Conservation (phyloP, 2,797 vertebrate species). For the Lagocephalus sceleratus region DNA sequence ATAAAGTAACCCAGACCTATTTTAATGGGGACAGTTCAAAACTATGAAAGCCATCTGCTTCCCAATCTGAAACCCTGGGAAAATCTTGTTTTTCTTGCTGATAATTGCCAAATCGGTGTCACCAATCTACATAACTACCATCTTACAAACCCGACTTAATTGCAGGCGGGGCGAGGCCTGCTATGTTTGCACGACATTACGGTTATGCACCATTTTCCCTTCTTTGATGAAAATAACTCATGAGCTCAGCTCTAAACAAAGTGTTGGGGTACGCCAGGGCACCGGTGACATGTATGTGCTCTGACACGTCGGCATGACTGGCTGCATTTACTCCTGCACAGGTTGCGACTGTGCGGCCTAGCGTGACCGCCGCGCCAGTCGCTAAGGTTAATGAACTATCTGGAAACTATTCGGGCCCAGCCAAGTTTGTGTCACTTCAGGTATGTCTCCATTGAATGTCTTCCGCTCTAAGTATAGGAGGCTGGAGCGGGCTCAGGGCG, state of each 20-base stretch:
- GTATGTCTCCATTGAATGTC: constrained; percentile 74
- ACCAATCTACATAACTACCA: constrained; percentile 26
- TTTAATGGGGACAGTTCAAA: too few species aligned
- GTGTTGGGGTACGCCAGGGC: constrained; percentile 46
- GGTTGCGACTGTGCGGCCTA: constrained; percentile 55
- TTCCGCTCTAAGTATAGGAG: constrained; percentile 63
- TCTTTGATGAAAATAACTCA: constrained; percentile 54
- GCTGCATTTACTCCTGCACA: constrained; percentile 63
- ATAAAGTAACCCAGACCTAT: too few species aligned
- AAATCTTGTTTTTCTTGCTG: neutral
- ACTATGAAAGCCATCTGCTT: too few species aligned
- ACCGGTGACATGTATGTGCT: constrained; percentile 66
- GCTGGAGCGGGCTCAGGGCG: constrained; percentile 57
- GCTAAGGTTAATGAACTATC: constrained; percentile 75
- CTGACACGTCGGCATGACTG: constrained; percentile 73
- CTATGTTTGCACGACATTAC: constrained; percentile 54
- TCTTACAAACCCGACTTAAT: constrained; percentile 44
- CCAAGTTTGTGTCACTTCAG: constrained; percentile 80
- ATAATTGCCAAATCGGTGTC: constrained; percentile 9
- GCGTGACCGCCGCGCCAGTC: constrained; percentile 46
- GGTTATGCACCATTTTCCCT: constrained; percentile 20
- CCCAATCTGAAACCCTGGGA: neutral
- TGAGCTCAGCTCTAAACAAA: constrained; percentile 66
- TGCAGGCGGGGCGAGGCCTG: constrained; percentile 25
- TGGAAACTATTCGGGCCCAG: constrained; percentile 72